Base-by-base conservation (phyloP, 2,888 invertebrate species). In the Nyleta sp. region DNA sequence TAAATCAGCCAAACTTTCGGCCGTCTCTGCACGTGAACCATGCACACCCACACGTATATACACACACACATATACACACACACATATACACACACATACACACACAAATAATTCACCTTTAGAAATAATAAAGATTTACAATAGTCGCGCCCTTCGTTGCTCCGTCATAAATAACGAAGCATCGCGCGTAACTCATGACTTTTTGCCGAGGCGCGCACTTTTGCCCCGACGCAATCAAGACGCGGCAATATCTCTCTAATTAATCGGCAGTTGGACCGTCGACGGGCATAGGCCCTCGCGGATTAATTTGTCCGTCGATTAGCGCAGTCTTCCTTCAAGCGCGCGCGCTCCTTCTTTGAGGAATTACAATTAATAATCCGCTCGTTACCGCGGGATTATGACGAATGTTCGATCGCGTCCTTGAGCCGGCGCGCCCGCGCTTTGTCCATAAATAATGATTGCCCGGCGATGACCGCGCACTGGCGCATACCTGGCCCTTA, bases 281-380 rank as follows among this genome's bases (percentile, higher is more conserved):
- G 68, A 62, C 53, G 60, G 52, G 18, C 62, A 24, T 8, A 35
- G 35, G 24, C 48, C 11, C 10, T 60, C 20, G 31, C 46, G 67
- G 71, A 71, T 77, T 72, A 71, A 72, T 77, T 72, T 53, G 62
- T 60, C 11, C 46, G 53, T 5, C 71, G 77, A 81, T 79, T 81
- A 80, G 65, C 52, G 75, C 64, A 72, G 67, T 72, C 53, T 68
- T 50, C 42, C 35, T 24, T 38, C 46, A 40, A n/a, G 15, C 35
- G 53, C 38, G 17, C 22, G 22, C 46, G 44, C 5, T 55, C 20
- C 60, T 77, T 64, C 77, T 77, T 71, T 67, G 60, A 65, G 35
- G 65, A 65, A 77, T 71, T 76, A 77, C 71, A 60, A 76, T 77
- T 71, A 64, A 68, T 75, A 75, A 76, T 76, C 76, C 53, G 48